Evolutionary conservation across 2,888 invertebrate species (phyloP).

Genomic region (Petrolisthes cinctipes): DNA sequence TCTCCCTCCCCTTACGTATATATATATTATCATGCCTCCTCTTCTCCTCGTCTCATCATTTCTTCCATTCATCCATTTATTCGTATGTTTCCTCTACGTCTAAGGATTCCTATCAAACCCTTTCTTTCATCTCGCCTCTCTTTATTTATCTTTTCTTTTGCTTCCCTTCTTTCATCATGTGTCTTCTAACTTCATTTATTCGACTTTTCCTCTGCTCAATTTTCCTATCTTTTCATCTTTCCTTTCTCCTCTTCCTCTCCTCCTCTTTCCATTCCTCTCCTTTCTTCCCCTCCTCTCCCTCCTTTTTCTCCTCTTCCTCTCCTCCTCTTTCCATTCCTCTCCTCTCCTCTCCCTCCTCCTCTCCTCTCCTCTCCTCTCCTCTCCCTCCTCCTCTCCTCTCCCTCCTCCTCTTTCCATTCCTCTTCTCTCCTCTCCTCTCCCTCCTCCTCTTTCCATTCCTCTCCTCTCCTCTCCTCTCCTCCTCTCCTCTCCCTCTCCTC

Average conservation of each 20-base stretch:
- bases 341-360: neutral
- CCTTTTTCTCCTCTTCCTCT: conserved; percentile 6
- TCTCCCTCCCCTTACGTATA: conserved; percentile 24
- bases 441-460: neutral
- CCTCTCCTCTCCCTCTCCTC: no score
- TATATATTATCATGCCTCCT: neutral
- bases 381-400: neutral
- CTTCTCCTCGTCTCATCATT: neutral
- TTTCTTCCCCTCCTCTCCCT: neutral
- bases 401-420: neutral
- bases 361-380: neutral
- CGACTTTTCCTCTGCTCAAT: conserved; percentile 4
- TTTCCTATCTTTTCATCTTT: conserved; percentile 13
- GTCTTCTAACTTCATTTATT: conserved; percentile 10
- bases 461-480: no score
- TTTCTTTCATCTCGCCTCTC: neutral
- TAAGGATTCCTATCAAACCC: neutral
- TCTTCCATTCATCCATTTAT: neutral
- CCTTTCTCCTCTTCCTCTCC: neutral
- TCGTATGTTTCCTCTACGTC: neutral
- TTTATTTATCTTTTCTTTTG: conserved; percentile 11
- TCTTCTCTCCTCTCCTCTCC: neutral
- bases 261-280: neutral
- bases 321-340: neutral
- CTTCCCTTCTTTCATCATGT: conserved; percentile 21